Evolutionary conservation across 2,113 vertebrate genomes (phyloP), one percentile per base, ranked within the genome.

Genomic region (Scolopax mira): DNA sequence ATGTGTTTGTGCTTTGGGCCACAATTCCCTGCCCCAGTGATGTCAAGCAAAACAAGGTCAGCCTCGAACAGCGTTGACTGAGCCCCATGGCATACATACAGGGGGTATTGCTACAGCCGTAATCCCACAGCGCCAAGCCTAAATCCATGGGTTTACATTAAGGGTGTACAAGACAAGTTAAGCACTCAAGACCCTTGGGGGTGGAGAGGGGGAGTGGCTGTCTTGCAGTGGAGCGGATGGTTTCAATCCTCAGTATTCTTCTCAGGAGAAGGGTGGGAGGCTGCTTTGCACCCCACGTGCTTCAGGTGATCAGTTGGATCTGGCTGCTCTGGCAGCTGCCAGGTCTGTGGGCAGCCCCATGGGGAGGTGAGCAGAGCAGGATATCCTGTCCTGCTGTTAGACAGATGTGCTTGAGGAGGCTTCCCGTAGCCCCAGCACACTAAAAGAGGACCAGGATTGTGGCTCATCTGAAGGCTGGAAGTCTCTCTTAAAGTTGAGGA

Each of bases 61-160:
- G 54, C 13, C 41, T 37, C 31, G 66, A 21, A 3, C 16, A 28
- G 27, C 8, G 1, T 3, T 19, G 66, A 2, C 30, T 27, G 41
- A 0, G 4, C 27, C 19, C 71, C 52, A 14, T 0, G 3, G 42
- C 18, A 2, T 24, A 7, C 4, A 0, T 17, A 18, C 23, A 17
- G 52, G 42, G 24, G 25, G 16, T 13, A 3, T 60, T 46, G 23
- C 70, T 71, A 33, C 39, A 39, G 55, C 39, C 1, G 0, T 44
- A 48, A 72, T 16, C 22, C 24, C 39, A 13, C 25, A 7, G 15
- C 11, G 21, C 18, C 5, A 7, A 17, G 37, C 25, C 54, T 72
- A 27, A 64, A 51, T 44, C 51, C 27, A 58, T 3, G 1, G 48
- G 33, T 66, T 42, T 25, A 6, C 0, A 0, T 30, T 33, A 41